phyloP scores from a whole-genome alignment of 2,113 vertebrate species.

The Cololabis saira region DNA sequence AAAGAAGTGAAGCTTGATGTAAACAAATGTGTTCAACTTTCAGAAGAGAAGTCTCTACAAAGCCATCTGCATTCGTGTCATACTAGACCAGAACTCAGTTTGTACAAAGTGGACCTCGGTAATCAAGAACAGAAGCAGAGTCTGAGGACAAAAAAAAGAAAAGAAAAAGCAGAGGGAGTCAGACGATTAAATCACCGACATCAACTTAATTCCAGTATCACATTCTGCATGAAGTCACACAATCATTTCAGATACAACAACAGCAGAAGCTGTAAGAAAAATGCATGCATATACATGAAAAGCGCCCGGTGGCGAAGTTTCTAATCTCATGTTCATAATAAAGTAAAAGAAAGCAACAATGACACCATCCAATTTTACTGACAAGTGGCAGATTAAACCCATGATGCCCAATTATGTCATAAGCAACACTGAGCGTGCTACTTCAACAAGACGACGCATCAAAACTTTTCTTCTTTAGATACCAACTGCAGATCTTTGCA shows the following conservation, averaged over 20 bases:
- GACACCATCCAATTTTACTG: too few species aligned
- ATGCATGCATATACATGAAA: too few species aligned
- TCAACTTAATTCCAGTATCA: not conserved
- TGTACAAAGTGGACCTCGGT: slow-evolving; percentile 8
- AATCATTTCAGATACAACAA: not conserved
- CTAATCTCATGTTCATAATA: too few species aligned
- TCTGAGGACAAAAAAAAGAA: slow-evolving; percentile 1
- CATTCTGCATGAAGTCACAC: not conserved
- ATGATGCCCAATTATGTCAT: too few species aligned
- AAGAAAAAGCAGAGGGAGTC: not conserved
- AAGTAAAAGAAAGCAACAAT: too few species aligned
- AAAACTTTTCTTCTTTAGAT: too few species aligned
- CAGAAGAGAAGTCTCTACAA: slow-evolving; percentile 27
- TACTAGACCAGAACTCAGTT: not conserved
- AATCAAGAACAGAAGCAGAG: slow-evolving; percentile 18
- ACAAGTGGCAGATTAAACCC: too few species aligned
- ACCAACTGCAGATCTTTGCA: too few species aligned
- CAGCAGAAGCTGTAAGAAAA: not conserved
- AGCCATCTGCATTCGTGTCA: slow-evolving; percentile 25
- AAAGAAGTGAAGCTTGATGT: slow-evolving; percentile 8
- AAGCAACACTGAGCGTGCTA: too few species aligned
- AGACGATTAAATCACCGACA: slow-evolving; percentile 3
- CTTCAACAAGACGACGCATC: too few species aligned
- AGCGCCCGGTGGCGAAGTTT: too few species aligned
- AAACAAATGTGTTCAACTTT: slow-evolving; percentile 17